Percentiles rank a stretch among this genome's conserved stretches.
Conservation (phyloP, 2,888 invertebrate genomes). For the Campoletis raptor region DNA sequence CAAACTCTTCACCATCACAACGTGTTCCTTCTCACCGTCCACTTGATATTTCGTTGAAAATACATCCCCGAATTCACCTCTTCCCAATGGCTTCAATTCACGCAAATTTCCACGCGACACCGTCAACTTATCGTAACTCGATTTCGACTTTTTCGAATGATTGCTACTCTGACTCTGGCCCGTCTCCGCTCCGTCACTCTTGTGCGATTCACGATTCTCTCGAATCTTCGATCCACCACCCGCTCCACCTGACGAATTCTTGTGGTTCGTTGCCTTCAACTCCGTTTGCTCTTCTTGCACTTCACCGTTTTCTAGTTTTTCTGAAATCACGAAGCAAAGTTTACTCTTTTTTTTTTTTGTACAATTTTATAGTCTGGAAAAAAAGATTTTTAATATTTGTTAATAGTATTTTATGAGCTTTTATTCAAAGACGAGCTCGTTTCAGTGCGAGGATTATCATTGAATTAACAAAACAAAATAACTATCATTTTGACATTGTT, state of each 20-base stretch:
- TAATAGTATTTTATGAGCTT: too few relatives aligned
- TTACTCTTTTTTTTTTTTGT: background rate
- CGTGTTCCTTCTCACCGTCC: constrained; percentile 84
- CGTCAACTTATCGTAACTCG: constrained; percentile 91
- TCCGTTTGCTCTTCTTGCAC: constrained; percentile 84
- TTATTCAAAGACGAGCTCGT: too few relatives aligned
- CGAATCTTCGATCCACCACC: constrained; percentile 76
- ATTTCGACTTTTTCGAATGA: constrained; percentile 88
- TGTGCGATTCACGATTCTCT: constrained; percentile 86
- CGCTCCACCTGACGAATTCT: constrained; percentile 49
- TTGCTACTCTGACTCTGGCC: constrained; percentile 87
- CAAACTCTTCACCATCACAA: constrained; percentile 92
- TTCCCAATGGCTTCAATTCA: constrained; percentile 88
- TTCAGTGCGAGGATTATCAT: too few relatives aligned
- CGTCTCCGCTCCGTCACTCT: constrained; percentile 89
- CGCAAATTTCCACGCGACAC: constrained; percentile 91
- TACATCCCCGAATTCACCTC: constrained; percentile 97
- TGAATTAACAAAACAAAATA: background rate
- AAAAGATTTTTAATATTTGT: background rate
- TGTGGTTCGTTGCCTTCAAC: constrained; percentile 84
- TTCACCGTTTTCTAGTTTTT: constrained; percentile 82
- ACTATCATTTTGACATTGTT: background rate
- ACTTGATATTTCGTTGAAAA: constrained; percentile 89
- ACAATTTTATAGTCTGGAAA: background rate
- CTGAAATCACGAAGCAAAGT: constrained; percentile 68